A percentile compares a stretch with the other conserved stretches of the same genome.
phyloP scores from a whole-genome alignment of 2,888 invertebrate species.

The Podabrus alpinus region DNA sequence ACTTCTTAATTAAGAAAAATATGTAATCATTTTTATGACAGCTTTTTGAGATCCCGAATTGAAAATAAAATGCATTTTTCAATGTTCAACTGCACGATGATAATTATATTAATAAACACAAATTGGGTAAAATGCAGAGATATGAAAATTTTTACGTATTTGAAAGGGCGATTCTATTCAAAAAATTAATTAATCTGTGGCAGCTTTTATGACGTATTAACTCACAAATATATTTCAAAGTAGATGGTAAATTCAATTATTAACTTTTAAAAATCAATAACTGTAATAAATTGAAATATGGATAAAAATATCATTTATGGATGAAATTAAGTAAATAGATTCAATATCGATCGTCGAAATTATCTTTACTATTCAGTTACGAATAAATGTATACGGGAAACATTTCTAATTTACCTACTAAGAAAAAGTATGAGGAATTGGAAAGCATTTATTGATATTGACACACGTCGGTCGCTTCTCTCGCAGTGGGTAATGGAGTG shows the following conservation, averaged over 20 bases:
- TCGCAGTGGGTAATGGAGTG: conserved; percentile 49
- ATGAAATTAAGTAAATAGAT: background rate
- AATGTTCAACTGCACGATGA: background rate
- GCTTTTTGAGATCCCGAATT: background rate
- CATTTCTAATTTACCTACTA: conserved; percentile 31
- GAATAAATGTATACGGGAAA: conserved; percentile 28
- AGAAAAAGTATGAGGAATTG: conserved; percentile 35
- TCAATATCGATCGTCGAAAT: background rate
- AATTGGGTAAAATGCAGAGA: background rate
- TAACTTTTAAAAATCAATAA: background rate
- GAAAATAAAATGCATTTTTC: background rate
- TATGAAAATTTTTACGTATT: background rate
- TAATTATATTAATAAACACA: background rate
- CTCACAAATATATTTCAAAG: background rate
- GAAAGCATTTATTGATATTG: conserved; percentile 50
- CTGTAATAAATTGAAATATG: background rate
- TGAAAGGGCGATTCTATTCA: background rate
- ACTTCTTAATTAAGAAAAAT: no score
- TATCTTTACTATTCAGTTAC: conserved; percentile 1
- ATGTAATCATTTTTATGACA: background rate
- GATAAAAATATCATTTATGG: background rate
- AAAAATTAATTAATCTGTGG: background rate
- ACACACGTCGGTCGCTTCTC: conserved; percentile 47
- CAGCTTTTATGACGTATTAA: background rate
- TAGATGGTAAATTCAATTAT: background rate